Evolutionary conservation across 2,797 vertebrate genomes (phyloP), one percentile per base, ranked within the genome.

Genomic region (Hylomyscus alleni): DNA sequence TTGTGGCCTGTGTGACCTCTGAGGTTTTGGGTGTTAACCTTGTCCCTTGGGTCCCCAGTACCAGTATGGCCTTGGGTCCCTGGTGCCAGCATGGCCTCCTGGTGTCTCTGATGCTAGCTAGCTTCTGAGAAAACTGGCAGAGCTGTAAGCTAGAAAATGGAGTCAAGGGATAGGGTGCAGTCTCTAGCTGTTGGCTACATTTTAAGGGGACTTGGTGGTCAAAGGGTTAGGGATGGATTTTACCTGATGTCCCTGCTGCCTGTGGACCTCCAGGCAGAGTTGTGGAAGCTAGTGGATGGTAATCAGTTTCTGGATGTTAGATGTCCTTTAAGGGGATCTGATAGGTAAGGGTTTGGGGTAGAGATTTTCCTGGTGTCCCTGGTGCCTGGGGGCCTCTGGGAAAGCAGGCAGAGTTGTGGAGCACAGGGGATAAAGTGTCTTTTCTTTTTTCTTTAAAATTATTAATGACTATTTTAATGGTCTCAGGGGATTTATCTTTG

Each of bases 311-410:
- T 7, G n/a, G 67, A n/a, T n/a, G 15, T 69, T 69, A 15, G 34
- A 34, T n/a, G 15, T n/a, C 67, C 34, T 69, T 69, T 69, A 69
- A 69, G 34, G 34, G 34, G 6, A 69, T n/a, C n/a, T 69, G 34
- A 15, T 69, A 6, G 34, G 34, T n/a, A 69, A 69, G 34, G 12
- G 34, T 2, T 69, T 69, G 17, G 34, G 34, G 7, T 69, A 69
- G 34, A 1, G 34, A n/a, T 69, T 69, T 69, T n/a, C 34, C 67
- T n/a, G 15, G 67, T 19, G 17, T 69, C 15, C 34, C 34, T 69
- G 67, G 34, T n/a, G 67, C 34, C 1, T 0, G 15, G 0, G 0
- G 17, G 7, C 34, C 34, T 69, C 34, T 0, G 3, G 34, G 34
- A 69, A 69, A n/a, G 34, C 67, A 67, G 62, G 13, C 62, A 69